Evolutionary conservation across 1,140 invertebrate species (phyloP).

Genomic region (Heliothis virescens): DNA sequence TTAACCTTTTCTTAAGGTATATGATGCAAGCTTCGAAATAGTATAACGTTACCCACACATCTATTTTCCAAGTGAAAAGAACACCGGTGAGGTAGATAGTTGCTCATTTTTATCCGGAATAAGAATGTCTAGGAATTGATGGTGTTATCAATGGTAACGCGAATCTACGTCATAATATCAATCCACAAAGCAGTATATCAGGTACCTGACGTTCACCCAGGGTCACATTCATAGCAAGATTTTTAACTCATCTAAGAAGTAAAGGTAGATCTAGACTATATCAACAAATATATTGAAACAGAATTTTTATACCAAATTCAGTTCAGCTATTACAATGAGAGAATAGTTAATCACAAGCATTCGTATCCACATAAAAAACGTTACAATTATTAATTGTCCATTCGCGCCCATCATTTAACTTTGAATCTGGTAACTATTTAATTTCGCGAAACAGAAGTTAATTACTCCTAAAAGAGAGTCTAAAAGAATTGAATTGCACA

Average conservation of each 20-base stretch:
- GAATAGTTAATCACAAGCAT: background rate
- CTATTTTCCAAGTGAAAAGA: slow-evolving; percentile 11
- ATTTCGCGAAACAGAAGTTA: background rate
- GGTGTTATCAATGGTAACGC: slow-evolving; percentile 1
- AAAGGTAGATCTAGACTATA: too few relatives aligned
- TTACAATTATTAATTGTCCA: too few relatives aligned
- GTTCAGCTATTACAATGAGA: background rate
- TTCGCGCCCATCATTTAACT: too few relatives aligned
- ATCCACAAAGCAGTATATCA: background rate
- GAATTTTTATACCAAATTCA: too few relatives aligned
- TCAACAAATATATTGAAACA: too few relatives aligned
- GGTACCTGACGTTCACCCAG: too few relatives aligned
- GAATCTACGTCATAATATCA: background rate
- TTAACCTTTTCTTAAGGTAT: too few relatives aligned
- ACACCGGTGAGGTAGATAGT: background rate
- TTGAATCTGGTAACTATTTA: background rate
- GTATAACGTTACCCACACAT: background rate
- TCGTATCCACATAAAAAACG: too few relatives aligned
- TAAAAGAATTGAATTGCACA: slow-evolving; percentile 9
- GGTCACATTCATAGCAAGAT: too few relatives aligned
- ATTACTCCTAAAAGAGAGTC: background rate
- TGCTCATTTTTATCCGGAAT: slow-evolving; percentile 20
- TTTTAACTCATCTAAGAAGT: too few relatives aligned
- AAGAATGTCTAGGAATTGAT: slow-evolving; percentile 23
- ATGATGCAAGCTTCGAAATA: too few relatives aligned